phyloP scores from a whole-genome alignment of 2,888 invertebrate genomes.

The Caenorhabditis afra region DNA sequence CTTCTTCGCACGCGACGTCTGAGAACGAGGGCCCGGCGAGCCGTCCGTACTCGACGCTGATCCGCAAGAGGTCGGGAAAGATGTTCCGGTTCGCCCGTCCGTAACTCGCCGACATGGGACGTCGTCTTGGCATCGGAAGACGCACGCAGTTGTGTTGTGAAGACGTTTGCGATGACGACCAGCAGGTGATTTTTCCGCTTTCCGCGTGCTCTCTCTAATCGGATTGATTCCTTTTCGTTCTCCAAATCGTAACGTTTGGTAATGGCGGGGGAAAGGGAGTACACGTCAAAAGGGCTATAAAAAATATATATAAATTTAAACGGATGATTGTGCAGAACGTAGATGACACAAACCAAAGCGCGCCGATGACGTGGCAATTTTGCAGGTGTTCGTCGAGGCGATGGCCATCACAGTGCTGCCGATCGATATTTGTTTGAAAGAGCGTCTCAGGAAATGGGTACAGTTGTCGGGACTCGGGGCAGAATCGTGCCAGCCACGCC shows the following conservation, averaged over 20 bases:
- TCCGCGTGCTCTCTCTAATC: constrained; percentile 12
- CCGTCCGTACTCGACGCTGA: constrained; percentile 47
- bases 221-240: constrained; percentile 27
- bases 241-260: constrained; percentile 2
- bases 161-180: constrained; percentile 43
- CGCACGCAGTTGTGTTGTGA: constrained; percentile 50
- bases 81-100: constrained; percentile 34
- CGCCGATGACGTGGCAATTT: constrained; percentile 18
- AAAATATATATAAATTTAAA: constrained; percentile 10
- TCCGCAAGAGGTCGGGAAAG: constrained; percentile 41
- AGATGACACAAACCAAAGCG: not conserved
- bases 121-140: constrained; percentile 53
- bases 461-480: constrained; percentile 79
- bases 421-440: constrained; percentile 79
- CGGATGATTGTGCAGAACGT: constrained; percentile 3
- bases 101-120: constrained; percentile 57
- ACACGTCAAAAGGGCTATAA: not conserved
- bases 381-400: constrained; percentile 79
- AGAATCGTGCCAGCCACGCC: constrained; percentile 80
- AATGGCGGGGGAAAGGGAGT: not conserved
- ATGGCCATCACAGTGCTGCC: constrained; percentile 80
- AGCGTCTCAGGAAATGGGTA: constrained; percentile 79
- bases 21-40: constrained; percentile 28
- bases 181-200: constrained; percentile 25
- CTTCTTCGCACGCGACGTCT: constrained; percentile 1